Base-by-base conservation (phyloP, 2,888 invertebrate genomes). In the Noctua janthe region DNA sequence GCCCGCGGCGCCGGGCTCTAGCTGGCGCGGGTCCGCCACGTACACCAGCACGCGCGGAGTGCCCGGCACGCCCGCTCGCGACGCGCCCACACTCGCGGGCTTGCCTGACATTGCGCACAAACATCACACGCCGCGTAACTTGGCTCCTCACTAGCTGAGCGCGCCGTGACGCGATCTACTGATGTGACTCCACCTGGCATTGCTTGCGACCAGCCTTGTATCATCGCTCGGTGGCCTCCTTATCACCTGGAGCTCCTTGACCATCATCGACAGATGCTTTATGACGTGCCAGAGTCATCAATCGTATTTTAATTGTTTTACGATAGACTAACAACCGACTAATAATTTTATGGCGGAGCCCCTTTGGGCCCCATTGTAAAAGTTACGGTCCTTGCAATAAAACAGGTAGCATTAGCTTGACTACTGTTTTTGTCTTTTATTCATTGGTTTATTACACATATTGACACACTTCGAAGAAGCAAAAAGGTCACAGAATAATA, bases 21-120 rank as follows among this genome's bases (percentile, higher is more conserved):
- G 95, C 95, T 95, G 95, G 95, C 96, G 95, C 95, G 95, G 94
- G 94, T 96, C 96, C 94, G 96, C 95, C 96, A 97, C 97, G 96
- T 97, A 97, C 92, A 97, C 94, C 95, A 97, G 95, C 94, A 97
- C 95, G 95, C 97, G 97, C 95, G 96, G 95, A 94, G 95, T 94
- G 92, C 94, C 95, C 94, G 95, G 94, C 94, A 94, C 95, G 94
- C 95, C 96, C 95, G 96, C 95, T 95, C 97, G 96, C 95, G 96
- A 94, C 95, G 97, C 96, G 97, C 95, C 97, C 96, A 97, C 97
- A 96, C 98, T 97, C 97, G 98, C 98, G 98, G 98, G 98, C 98
- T 98, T 98, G 97, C 98, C 98, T 97, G 98, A 98, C 98, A 98
- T 98, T 97, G 97, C 98, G 97, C 97, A 97, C 97, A 97, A 97